Evolutionary conservation across 2,113 vertebrate genomes (phyloP).

Genomic region (Channa maculata): DNA sequence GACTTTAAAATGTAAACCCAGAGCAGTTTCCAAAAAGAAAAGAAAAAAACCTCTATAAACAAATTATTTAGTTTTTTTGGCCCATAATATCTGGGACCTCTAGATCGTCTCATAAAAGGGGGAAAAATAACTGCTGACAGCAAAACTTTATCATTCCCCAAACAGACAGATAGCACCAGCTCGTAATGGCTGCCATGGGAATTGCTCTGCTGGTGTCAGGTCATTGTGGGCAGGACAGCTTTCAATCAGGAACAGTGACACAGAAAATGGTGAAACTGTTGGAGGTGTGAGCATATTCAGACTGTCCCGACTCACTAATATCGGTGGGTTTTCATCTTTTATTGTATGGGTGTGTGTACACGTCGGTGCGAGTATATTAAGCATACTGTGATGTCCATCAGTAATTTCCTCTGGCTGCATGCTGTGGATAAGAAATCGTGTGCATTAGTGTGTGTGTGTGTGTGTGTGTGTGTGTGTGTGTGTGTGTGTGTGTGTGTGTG

Average conservation of each 20-base stretch:
- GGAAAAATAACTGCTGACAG: slow-evolving; percentile 24
- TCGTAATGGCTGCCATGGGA: slow-evolving; percentile 13
- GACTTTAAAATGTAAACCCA: not conserved
- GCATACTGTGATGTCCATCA: slow-evolving; percentile 12
- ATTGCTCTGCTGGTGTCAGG: slow-evolving; percentile 1
- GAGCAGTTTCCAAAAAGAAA: not conserved
- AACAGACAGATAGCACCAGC: slow-evolving; percentile 31
- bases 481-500: not conserved
- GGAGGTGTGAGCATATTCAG: not conserved
- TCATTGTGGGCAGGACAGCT: slow-evolving; percentile 17
- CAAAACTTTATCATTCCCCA: slow-evolving; percentile 36
- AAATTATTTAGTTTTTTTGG: not conserved
- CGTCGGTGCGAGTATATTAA: not conserved
- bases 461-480: not conserved
- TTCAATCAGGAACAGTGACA: slow-evolving; percentile 24
- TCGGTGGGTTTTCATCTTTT: not conserved
- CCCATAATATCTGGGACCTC: not conserved
- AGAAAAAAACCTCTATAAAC: not conserved
- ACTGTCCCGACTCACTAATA: not conserved
- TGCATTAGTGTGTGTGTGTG: slow-evolving; percentile 1
- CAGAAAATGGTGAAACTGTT: not conserved
- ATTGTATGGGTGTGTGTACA: not conserved
- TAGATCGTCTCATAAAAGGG: not conserved
- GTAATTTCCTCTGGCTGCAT: slow-evolving; percentile 40
- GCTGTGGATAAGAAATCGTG: slow-evolving; percentile 7